phyloP scores from a whole-genome alignment of 2,113 vertebrate genomes.

The Conger conger region DNA sequence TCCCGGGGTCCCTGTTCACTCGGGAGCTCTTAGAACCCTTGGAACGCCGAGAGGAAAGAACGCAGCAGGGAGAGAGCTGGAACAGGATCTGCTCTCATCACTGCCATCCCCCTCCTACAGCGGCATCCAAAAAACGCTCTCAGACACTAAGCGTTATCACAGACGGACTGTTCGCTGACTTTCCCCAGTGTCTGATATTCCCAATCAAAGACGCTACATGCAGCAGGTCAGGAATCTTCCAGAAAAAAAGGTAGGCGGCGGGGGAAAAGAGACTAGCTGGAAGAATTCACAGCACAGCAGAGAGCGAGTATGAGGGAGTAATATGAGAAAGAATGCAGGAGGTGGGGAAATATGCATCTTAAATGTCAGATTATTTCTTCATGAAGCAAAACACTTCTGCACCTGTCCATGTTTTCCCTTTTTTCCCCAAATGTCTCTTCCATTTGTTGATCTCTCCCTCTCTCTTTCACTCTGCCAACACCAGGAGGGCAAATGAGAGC shows the following conservation, averaged over 20 bases:
- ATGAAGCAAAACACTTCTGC: not conserved
- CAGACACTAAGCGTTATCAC: not conserved
- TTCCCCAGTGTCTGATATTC: not conserved
- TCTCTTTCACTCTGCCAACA: not conserved
- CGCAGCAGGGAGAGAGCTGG: not conserved
- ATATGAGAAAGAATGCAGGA: not conserved
- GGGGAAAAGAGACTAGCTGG: not conserved
- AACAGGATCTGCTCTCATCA: not conserved
- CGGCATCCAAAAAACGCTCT: not conserved
- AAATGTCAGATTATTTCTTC: slow-evolving; percentile 3
- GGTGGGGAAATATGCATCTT: not conserved
- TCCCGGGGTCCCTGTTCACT: not conserved
- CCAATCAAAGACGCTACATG: not conserved
- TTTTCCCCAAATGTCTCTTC: not conserved
- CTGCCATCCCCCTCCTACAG: too few species aligned
- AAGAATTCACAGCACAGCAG: too few species aligned
- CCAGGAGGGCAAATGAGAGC: slow-evolving; percentile 6
- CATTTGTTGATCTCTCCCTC: not conserved
- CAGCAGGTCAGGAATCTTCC: not conserved
- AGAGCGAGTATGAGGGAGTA: not conserved
- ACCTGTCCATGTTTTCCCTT: not conserved
- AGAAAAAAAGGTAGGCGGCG: not conserved
- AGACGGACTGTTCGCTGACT: not conserved
- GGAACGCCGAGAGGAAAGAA: not conserved
- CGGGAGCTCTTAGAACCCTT: not conserved